These are phyloP conservation scores for Hydropotes inermis DNA, from an alignment of 2,113 vertebrate species.

Conservation along the genomic window DNA sequence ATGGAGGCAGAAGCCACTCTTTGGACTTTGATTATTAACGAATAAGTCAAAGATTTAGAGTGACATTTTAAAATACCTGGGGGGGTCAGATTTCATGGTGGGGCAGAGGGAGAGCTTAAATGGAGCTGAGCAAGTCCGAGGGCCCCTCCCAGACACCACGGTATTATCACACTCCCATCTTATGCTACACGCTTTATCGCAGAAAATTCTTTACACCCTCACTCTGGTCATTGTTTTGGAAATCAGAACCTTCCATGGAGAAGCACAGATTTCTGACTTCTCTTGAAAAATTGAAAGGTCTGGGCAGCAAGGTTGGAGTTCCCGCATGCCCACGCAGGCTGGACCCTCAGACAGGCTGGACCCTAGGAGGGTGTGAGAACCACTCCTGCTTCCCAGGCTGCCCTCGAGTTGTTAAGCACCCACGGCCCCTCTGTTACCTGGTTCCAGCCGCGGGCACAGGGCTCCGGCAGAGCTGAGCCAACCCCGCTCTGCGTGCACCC, in stretches of 20 bases:
- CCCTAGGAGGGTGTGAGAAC: neutral
- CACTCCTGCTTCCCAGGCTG: neutral
- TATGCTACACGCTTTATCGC: rapidly evolving
- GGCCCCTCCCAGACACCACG: rapidly evolving
- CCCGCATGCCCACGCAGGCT: rapidly evolving
- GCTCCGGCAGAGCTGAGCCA: neutral
- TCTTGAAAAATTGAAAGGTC: neutral
- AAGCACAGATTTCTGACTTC: neutral
- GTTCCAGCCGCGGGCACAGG: rapidly evolving
- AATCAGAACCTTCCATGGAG: neutral
- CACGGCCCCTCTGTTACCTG: rapidly evolving
- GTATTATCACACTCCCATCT: rapidly evolving
- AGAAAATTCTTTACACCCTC: neutral
- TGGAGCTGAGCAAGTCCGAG: rapidly evolving
- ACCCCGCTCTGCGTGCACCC: rapidly evolving
- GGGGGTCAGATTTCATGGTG: neutral
- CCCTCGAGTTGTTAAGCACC: neutral
- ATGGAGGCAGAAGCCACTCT: neutral
- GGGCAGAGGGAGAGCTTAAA: neutral
- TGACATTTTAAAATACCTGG: neutral
- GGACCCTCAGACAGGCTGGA: rapidly evolving
- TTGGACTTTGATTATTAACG: neutral
- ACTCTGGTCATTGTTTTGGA: neutral
- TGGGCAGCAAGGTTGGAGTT: rapidly evolving
- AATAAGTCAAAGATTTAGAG: neutral